phyloP scores from a whole-genome alignment of 2,888 invertebrate species.

The Tethea ocularis region DNA sequence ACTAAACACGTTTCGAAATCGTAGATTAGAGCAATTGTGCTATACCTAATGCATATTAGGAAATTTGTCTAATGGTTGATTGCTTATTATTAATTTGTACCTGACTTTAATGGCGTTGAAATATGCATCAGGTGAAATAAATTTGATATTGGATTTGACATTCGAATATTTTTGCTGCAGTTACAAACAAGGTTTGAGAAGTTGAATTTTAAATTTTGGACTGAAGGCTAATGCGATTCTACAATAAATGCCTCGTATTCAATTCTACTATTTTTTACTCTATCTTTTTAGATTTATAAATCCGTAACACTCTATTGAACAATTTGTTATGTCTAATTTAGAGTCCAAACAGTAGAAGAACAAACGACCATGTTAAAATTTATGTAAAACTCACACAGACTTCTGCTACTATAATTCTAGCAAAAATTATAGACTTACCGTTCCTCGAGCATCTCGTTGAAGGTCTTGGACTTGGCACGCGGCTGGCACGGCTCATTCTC shows the following conservation, averaged over 20 bases:
- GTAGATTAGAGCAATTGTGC: slow-evolving; percentile 10
- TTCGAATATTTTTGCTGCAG: neutral
- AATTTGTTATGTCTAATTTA: neutral
- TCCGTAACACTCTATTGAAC: neutral
- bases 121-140: neutral
- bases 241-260: neutral
- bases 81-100: slow-evolving; percentile 7
- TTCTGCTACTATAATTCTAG: neutral
- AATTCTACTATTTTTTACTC: neutral
- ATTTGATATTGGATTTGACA: neutral
- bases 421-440: slow-evolving; percentile 77
- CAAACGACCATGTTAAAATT: no score
- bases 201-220: neutral
- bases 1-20: slow-evolving; percentile 2
- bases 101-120: neutral
- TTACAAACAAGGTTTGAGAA: neutral
- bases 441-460: slow-evolving; percentile 97
- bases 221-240: neutral
- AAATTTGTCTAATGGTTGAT: slow-evolving; percentile 9
- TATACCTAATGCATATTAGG: slow-evolving; percentile 5
- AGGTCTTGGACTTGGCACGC: slow-evolving; percentile 92
- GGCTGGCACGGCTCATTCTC: slow-evolving; percentile 91
- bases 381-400: no score
- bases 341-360: no score
- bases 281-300: neutral